phyloP scores from a whole-genome alignment of 2,888 invertebrate species.

The Chloroclystis v-ata region DNA sequence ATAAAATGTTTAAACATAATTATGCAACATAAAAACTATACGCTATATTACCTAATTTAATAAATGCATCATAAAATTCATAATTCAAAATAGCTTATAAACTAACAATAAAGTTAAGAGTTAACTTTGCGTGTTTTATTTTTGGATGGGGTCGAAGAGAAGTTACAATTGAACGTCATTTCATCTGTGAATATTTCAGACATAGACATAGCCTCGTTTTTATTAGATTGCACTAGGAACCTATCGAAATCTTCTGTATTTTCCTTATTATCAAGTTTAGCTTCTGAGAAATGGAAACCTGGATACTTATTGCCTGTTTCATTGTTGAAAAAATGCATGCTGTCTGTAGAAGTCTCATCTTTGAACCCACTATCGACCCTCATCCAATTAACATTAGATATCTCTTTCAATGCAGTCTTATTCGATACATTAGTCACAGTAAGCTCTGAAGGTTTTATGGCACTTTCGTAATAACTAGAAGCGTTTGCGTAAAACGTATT shows the following conservation, averaged over 20 bases:
- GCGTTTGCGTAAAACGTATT: constrained; percentile 64
- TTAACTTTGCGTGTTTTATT: constrained; percentile 59
- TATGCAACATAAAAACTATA: constrained; percentile 47
- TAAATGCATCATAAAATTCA: constrained; percentile 61
- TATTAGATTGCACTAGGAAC: constrained; percentile 47
- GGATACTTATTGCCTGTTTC: constrained; percentile 45
- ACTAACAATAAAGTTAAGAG: constrained; percentile 32
- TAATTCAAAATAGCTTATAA: constrained; percentile 33
- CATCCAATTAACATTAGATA: constrained; percentile 70
- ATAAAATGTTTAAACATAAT: constrained; percentile 57
- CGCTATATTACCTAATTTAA: constrained; percentile 37
- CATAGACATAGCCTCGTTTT: constrained; percentile 64
- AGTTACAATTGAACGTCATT: constrained; percentile 67
- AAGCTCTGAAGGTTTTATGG: constrained; percentile 72
- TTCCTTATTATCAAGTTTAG: constrained; percentile 56
- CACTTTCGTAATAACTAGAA: constrained; percentile 72
- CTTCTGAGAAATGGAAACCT: constrained; percentile 49
- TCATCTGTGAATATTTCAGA: constrained; percentile 69
- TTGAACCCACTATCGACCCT: constrained; percentile 71
- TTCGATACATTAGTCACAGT: constrained; percentile 56
- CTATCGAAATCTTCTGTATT: constrained; percentile 56
- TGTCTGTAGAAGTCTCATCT: constrained; percentile 65
- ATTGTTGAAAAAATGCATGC: constrained; percentile 54
- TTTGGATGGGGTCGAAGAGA: constrained; percentile 72
- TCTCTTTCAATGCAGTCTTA: constrained; percentile 59